phyloP scores from a whole-genome alignment of 2,888 invertebrate species.

The Lithophane ornitopus region DNA sequence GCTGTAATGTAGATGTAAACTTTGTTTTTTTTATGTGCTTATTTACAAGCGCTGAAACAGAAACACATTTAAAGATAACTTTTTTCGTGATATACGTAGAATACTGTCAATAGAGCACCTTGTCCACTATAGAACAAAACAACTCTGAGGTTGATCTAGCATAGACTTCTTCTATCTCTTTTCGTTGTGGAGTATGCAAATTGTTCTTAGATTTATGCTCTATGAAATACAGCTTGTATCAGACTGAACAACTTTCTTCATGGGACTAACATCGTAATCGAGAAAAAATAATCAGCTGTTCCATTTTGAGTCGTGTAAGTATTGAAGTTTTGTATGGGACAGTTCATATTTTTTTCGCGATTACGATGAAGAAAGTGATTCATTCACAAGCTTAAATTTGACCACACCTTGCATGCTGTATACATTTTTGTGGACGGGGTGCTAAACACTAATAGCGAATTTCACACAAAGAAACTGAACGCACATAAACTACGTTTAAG shows the following conservation, averaged over 20 bases:
- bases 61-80: not conserved
- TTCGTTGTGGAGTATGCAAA: not conserved
- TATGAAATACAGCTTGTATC: not conserved
- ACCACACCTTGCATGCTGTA: not conserved
- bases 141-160: not conserved
- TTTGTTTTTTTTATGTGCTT: slow-evolving; percentile 1
- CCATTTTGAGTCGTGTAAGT: no score
- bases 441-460: not conserved
- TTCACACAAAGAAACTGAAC: no score
- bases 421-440: not conserved
- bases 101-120: no score
- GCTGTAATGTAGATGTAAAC: slow-evolving; percentile 12
- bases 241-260: no score
- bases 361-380: no score
- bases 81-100: not conserved
- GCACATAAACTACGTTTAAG: no score
- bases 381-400: not conserved
- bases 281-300: no score
- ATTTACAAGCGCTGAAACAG: slow-evolving; percentile 13
- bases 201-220: not conserved
- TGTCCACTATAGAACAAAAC: not conserved
- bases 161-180: not conserved
- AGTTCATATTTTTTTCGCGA: no score
- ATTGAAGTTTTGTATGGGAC: not conserved
- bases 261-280: no score